These are phyloP conservation scores for Rynchops niger DNA, from an alignment of 2,113 vertebrate species.

Conservation along the genomic window DNA sequence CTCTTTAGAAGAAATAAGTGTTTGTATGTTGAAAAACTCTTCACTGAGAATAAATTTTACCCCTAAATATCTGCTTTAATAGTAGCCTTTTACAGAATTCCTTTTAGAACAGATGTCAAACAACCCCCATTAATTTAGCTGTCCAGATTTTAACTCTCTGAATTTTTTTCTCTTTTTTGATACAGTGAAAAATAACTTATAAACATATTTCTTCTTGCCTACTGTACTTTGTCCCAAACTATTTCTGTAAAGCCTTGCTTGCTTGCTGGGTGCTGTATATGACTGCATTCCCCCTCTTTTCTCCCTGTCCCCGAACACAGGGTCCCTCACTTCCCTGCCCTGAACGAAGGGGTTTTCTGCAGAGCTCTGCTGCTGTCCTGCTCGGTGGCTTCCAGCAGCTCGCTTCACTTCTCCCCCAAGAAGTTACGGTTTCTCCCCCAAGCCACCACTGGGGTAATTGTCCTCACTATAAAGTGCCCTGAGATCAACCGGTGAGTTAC, in stretches of 20 bases:
- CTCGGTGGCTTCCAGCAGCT: neutral
- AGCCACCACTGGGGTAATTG: fast-evolving
- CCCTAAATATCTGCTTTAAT: neutral
- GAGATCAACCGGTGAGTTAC: neutral
- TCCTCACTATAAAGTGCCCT: neutral
- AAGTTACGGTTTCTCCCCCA: fast-evolving
- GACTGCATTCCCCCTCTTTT: neutral
- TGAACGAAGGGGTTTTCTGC: neutral
- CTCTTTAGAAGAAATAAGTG: neutral
- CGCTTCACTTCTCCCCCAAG: neutral
- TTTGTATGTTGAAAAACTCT: neutral
- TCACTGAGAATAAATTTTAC: neutral
- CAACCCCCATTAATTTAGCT: fast-evolving
- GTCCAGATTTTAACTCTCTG: neutral
- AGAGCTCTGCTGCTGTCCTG: neutral
- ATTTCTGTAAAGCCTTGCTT: neutral
- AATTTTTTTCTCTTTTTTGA: neutral
- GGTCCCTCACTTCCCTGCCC: neutral
- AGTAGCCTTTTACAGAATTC: neutral
- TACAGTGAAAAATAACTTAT: neutral
- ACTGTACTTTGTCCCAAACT: neutral
- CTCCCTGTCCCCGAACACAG: fast-evolving
- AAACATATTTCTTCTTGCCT: neutral
- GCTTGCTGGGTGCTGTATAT: neutral
- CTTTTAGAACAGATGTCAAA: neutral